Base-by-base conservation (phyloP, 1,140 invertebrate species). In the Drosophila oshimai region DNA sequence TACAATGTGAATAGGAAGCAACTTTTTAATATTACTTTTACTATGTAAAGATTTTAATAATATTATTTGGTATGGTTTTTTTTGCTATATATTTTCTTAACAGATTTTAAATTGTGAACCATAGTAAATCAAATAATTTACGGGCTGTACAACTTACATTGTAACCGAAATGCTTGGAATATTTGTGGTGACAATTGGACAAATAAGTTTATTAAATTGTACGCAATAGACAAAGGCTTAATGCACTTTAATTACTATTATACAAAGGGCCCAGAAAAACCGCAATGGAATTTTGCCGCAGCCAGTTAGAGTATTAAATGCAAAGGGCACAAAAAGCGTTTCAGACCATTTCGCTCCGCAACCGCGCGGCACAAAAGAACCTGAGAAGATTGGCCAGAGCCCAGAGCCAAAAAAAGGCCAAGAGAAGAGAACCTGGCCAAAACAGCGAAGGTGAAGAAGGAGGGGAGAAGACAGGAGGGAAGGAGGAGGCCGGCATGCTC, bases 321-420 rank as follows among this genome's bases (percentile, higher is more conserved):
- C 24, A 31, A 39, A 39, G 58, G 47, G 33, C 34, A 29, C 33
- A 65, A 64, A 49, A 65, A 65, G 41, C 61, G 12, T 64, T 50
- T 58, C 24, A 58, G 57, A 53, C 26, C 17, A 15, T 49, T 55
- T 60, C 20, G 12, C 44, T 57, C 13, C 20, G 42, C 49, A 34
- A 10, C 28, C 55, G 60, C 31, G 44, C 55, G 18, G 31, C 34
- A 65, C 60, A 65, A 65, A 44, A 50, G 61, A 65, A 49, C 33
- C 41, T 20, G 61, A 64, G 58, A 65, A 65, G 61, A 65, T 65
- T 67, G 62, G 62, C 62, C 62, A 33, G 62, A 28, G 22, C 62
- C 58, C 10, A 61, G n/a, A n/a, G n/a, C n/a, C n/a, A 61, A 41
- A 57, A 62, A 41, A 31, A 18, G 60, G 26, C 44, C 15, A n/a